Conservation (phyloP, 1,140 invertebrate species). For the Scaptomyza pallida region DNA sequence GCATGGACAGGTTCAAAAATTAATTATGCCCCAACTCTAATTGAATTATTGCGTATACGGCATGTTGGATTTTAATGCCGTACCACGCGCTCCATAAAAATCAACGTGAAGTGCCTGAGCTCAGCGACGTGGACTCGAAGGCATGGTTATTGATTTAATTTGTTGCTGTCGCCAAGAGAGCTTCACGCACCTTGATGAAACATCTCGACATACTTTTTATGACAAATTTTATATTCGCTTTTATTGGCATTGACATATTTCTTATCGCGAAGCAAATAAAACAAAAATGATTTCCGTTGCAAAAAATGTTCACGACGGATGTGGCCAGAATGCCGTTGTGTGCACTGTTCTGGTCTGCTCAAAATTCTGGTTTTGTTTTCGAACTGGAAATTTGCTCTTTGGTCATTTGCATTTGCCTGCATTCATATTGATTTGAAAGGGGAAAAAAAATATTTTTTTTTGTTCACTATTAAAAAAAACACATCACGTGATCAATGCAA, state of each 20-base stretch:
- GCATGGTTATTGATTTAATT: conserved; percentile 60
- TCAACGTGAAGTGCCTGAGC: conserved; percentile 15
- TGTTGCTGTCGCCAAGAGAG: conserved; percentile 12
- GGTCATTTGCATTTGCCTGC: conserved; percentile 44
- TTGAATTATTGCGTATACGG: conserved; percentile 63
- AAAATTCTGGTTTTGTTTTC: not conserved
- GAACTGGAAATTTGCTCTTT: conserved; percentile 7
- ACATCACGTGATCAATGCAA: conserved; percentile 29
- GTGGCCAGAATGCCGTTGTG: conserved; percentile 1
- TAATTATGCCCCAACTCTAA: conserved; percentile 49
- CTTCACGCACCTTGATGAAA: conserved; percentile 49
- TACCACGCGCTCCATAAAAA: conserved; percentile 57
- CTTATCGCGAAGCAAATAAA: conserved; percentile 54
- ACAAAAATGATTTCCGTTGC: conserved; percentile 53
- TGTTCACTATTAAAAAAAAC: conserved; percentile 26
- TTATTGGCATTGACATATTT: conserved; percentile 64
- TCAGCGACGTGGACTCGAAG: conserved; percentile 13
- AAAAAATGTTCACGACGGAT: conserved; percentile 25
- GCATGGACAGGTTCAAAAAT: conserved; percentile 9
- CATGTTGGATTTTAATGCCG: conserved; percentile 50
- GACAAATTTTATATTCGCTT: conserved; percentile 57
- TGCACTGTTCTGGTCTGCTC: not conserved
- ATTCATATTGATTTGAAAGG: conserved; percentile 23
- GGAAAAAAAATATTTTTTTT: conserved; percentile 11
- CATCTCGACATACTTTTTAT: conserved; percentile 52